Base-by-base conservation (phyloP, 2,113 vertebrate genomes). In the Embiotoca jacksoni region DNA sequence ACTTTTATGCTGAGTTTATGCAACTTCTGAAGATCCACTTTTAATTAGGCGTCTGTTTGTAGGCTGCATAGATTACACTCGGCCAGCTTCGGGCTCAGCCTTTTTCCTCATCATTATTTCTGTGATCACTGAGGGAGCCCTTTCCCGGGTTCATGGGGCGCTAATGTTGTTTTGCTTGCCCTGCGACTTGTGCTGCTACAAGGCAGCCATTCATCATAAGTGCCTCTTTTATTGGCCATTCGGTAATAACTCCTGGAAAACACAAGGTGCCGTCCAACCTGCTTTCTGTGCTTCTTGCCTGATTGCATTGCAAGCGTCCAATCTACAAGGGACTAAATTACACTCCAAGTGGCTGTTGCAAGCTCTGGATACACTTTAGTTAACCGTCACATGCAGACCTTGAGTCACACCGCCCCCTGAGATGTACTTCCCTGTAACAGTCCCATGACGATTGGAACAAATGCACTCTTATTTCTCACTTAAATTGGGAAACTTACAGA, bases 41-140 rank as follows among this genome's bases (percentile, higher is more conserved):
- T 87, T 90, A 88, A 88, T 88, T 78, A 87, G 72, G 66, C 56
- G 6, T 37, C 65, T 73, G 80, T 86, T 89, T 80, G 75, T 82
- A 67, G 72, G 78, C 81, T 66, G 81, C 83, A 75, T 75, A 63
- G 80, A 83, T 88, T 80, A 77, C 55, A 41, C 68, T 77, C 33
- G 0, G 67, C 75, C 47, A 35, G 7, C 64, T 80, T 79, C 75
- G 58, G 64, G 59, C 72, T 50, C 23, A 39, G 39, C 44, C 32
- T 60, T 54, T 36, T 47, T 15, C 75, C 71, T 82, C 79, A 52
- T 88, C 82, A 63, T 92, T 81, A 87, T 80, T 77, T 75, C 66
- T 71, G 56, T 66, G 72, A 84, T 83, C 74, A 64, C 66, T 56
- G 1, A 75, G 84, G 72, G 75, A 82, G 69, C 44, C 32, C 57